Evolutionary conservation across 92 coral and sea anemone genomes (phyloP), one percentile per base, ranked within the genome.

Genomic region (Epizoanthus stellaris): DNA sequence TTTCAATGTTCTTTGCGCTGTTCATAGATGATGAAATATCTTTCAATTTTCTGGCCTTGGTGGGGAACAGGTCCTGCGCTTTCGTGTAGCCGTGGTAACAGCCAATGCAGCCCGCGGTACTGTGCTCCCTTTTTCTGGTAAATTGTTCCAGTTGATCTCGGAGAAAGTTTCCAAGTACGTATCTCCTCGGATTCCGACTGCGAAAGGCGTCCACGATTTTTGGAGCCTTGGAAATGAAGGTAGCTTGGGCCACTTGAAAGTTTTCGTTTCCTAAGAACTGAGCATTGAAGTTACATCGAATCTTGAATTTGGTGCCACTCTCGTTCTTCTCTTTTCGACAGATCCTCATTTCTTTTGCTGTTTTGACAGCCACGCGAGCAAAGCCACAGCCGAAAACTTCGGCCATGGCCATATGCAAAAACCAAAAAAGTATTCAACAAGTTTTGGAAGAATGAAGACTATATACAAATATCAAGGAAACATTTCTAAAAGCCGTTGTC

Each of bases 91-190:
- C 40, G 73, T 68, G 23, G 73, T 30, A 68, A 68, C 73, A 68
- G 73, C 73, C 30, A 16, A 30, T 30, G 73, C 73, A 68, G 47
- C 40, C 40, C 15, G 17, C 38, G 25, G 43, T 16, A 70, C 47
- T 19, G 76, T 70, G 54, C 14, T 70, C 10, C 57, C 57, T 70
- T n/a, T 70, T 70, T 15, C 76, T 70, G 76, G 76, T 54, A 70
- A 20, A 42, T 21, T 23, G 38, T 70, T 56, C 73, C 73, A 68
- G 43, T 70, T 42, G 14, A 4, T 56, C 43, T 42, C 38, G 76
- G 76, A 40, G 58, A 14, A 40, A 12, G 57, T 14, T 43, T 43
- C 56, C n/a, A 40, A 16, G 14, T 70, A 70, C 70, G 73, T 68
- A 68, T 68, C 40, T 66, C 40, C 73, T 68, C 13, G 73, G 45